Percentiles rank a stretch among this genome's conserved stretches.
Evolutionary conservation across 1,140 invertebrate genomes (phyloP).

Genomic region (Eufriesea mexicana): DNA sequence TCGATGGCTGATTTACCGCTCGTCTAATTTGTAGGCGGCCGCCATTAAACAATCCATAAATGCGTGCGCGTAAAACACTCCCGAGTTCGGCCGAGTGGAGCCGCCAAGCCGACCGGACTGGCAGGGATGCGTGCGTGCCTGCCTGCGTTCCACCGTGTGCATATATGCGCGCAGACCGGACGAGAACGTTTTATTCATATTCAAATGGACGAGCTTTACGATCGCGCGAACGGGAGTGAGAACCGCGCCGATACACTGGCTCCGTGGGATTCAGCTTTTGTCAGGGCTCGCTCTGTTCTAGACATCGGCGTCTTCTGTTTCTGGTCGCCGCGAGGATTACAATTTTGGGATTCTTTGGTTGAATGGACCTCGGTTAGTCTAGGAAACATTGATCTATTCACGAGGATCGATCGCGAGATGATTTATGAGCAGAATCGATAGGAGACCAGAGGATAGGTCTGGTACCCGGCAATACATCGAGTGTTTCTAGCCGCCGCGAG

Average conservation of each 20-base stretch:
- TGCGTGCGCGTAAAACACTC: slow-evolving; percentile 79
- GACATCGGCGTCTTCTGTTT: not conserved
- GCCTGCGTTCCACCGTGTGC: not conserved
- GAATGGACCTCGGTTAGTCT: not conserved
- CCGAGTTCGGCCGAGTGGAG: slow-evolving; percentile 47
- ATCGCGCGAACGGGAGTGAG: slow-evolving; percentile 67
- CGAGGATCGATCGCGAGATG: no score
- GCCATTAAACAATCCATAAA: slow-evolving; percentile 83
- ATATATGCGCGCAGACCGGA: slow-evolving; percentile 47
- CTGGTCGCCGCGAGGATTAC: not conserved
- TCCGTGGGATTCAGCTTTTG: not conserved
- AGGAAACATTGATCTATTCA: no score
- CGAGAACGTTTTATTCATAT: slow-evolving; percentile 79
- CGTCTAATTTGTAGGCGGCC: slow-evolving; percentile 82
- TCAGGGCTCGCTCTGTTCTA: not conserved
- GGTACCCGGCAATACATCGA: no score
- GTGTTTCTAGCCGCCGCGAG: no score
- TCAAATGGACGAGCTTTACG: slow-evolving; percentile 80
- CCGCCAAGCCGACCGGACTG: slow-evolving; percentile 11
- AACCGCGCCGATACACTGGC: slow-evolving; percentile 12
- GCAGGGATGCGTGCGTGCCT: slow-evolving; percentile 2
- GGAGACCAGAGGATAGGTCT: no score
- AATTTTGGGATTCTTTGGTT: no score
- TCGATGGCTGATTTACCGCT: slow-evolving; percentile 82
- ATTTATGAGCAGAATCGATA: no score